Evolutionary conservation across 2,797 vertebrate genomes (phyloP).

Genomic region (Lepidocolaptes lacrymiger): DNA sequence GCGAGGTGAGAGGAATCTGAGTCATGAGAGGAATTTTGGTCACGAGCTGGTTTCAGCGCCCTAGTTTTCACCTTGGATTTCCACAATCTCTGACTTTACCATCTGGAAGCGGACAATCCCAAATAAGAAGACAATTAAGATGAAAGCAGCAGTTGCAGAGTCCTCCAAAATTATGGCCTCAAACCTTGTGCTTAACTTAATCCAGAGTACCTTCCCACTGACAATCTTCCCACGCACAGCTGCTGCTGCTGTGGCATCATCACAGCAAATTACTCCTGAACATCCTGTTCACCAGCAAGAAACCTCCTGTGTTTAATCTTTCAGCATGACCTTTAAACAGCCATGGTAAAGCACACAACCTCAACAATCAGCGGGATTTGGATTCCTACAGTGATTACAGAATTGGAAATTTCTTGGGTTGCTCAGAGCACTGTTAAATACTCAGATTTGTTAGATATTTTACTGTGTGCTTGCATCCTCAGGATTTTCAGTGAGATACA

Average conservation of each 20-base stretch:
- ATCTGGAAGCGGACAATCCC: neutral
- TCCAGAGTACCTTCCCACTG: neutral
- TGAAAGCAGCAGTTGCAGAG: neutral
- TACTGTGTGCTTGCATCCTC: neutral
- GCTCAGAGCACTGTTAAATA: neutral
- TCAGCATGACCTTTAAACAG: conserved; percentile 8
- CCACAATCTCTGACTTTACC: neutral
- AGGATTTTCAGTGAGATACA: neutral
- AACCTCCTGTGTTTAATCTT: neutral
- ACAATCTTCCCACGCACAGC: neutral
- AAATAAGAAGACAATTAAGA: conserved; percentile 2
- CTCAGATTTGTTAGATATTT: neutral
- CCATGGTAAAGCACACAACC: neutral
- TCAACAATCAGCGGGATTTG: neutral
- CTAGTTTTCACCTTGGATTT: conserved; percentile 25
- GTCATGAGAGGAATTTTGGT: neutral
- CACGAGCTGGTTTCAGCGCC: neutral
- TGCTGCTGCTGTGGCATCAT: neutral
- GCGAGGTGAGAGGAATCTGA: neutral
- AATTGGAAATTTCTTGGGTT: neutral
- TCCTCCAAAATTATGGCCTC: neutral
- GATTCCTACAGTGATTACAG: neutral
- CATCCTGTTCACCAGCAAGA: neutral
- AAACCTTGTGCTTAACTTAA: neutral
- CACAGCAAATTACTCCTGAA: neutral